A percentile compares a stretch with the other conserved stretches of the same genome.
phyloP scores from a whole-genome alignment of 2,797 vertebrate species.

The Cyclopterus lumpus region DNA sequence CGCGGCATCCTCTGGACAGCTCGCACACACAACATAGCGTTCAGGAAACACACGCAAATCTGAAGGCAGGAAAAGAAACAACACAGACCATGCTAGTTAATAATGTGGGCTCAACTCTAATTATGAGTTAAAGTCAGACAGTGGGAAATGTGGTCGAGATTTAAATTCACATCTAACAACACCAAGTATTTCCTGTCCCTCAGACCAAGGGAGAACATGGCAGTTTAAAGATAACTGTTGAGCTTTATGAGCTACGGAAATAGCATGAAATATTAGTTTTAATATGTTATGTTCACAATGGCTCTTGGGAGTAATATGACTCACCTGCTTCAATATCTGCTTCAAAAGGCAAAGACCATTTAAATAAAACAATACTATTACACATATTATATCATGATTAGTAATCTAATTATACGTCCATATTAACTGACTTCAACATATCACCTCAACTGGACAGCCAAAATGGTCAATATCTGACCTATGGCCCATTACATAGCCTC shows the following conservation, averaged over 20 bases:
- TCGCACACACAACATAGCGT: slow-evolving; percentile 90
- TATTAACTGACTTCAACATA: slow-evolving; percentile 9
- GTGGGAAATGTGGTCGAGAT: slow-evolving; percentile 66
- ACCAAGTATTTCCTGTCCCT: slow-evolving; percentile 67
- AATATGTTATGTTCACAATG: slow-evolving; percentile 50
- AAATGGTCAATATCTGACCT: not conserved
- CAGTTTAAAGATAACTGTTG: slow-evolving; percentile 62
- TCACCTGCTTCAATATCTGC: slow-evolving; percentile 35
- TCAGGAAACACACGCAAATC: slow-evolving; percentile 93
- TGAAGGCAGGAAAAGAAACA: slow-evolving; percentile 73
- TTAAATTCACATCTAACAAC: slow-evolving; percentile 65
- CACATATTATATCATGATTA: slow-evolving; percentile 25
- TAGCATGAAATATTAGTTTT: slow-evolving; percentile 58
- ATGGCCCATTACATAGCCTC: not conserved
- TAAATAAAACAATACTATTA: slow-evolving; percentile 39
- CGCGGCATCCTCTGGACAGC: slow-evolving; percentile 82
- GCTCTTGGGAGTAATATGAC: slow-evolving; percentile 39
- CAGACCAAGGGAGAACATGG: slow-evolving; percentile 60
- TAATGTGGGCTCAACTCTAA: slow-evolving; percentile 70
- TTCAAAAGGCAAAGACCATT: slow-evolving; percentile 28
- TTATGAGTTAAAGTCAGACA: slow-evolving; percentile 63
- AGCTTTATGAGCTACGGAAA: slow-evolving; percentile 65
- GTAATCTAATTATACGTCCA: slow-evolving; percentile 19
- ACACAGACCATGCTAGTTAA: slow-evolving; percentile 68
- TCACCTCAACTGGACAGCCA: slow-evolving; percentile 16